Evolutionary conservation across 1,140 invertebrate genomes (phyloP), one percentile per base, ranked within the genome.

Genomic region (Diprion similis): DNA sequence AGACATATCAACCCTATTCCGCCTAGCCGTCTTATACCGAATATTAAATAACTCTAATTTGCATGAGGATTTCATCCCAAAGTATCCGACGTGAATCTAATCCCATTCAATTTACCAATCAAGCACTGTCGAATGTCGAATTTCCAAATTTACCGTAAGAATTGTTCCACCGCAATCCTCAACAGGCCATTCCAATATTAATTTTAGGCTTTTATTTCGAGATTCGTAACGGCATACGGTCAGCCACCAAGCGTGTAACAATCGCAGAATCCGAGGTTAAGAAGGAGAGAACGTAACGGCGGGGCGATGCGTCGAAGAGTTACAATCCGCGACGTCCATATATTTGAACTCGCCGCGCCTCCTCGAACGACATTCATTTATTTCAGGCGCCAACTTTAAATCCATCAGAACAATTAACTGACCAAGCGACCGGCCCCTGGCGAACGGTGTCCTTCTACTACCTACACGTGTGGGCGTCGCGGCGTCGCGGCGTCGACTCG

Each of bases 351-450:
- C 59, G 47, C 68, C 74, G 65, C 68, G 71, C 74, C 70, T 78
- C 51, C 51, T 68, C 71, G 69, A 47, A 66, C 79, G 66, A 75
- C 71, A 71, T 75, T 78, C 77, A 78, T 81, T 82, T 68, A 72
- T 48, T 70, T 70, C 69, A 37, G 66, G 66, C 66, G 66, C 66
- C 66, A 45, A 68, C 69, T 48, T 70, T 70, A 70, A 70, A 70
- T 70, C 69, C 69, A 70, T 70, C 69, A 46, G 37, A 48, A 70
- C 69, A 70, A 70, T 70, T 71, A 66, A 64, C 67, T 11, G 65
- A 69, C 18, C 71, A n/a, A n/a, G n/a, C n/a, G 73, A 64, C 19
- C 75, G 70, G 69, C 70, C 73, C 64, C 70, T 19, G 37, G 46
- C 13, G 15, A 45, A 47, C 46, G 37, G 19, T 19, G 78, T 73